These are phyloP conservation scores for Carcinoscorpius rotundicauda DNA, from an alignment of 1,140 invertebrate genomes.

Conservation along the genomic window DNA sequence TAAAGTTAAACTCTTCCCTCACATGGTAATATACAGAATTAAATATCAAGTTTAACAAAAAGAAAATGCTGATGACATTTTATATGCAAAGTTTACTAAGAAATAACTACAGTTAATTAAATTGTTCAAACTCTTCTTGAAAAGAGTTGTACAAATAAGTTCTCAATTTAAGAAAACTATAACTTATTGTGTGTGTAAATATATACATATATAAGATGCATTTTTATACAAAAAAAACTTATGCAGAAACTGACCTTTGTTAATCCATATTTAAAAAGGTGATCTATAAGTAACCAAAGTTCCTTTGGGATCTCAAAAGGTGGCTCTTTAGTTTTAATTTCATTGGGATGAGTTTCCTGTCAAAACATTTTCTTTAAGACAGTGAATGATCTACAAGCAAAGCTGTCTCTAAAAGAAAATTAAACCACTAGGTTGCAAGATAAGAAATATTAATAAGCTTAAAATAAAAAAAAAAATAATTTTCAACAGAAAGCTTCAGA, in stretches of 20 bases:
- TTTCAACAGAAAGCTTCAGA: no score
- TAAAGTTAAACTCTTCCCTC: no score
- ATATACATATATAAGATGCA: background rate
- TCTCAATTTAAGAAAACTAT: background rate
- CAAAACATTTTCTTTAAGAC: background rate
- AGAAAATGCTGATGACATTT: no score
- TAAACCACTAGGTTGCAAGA: background rate
- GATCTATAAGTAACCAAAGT: slow-evolving; percentile 83
- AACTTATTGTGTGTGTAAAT: background rate
- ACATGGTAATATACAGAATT: no score
- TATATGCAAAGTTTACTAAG: no score
- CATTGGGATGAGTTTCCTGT: slow-evolving; percentile 1
- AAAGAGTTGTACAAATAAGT: no score
- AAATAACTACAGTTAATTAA: no score
- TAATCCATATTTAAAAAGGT: slow-evolving; percentile 72
- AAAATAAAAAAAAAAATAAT: no score
- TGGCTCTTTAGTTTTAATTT: slow-evolving; percentile 12
- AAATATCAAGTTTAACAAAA: no score
- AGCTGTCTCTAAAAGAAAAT: background rate
- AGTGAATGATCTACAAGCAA: background rate
- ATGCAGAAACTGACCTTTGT: slow-evolving; percentile 38
- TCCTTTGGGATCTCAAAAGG: slow-evolving; percentile 61
- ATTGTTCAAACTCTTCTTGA: no score
- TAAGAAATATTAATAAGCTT: no score
- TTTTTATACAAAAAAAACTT: background rate